Evolutionary conservation across 2,797 vertebrate genomes (phyloP).

Genomic region (Neomorphus geoffroyi): DNA sequence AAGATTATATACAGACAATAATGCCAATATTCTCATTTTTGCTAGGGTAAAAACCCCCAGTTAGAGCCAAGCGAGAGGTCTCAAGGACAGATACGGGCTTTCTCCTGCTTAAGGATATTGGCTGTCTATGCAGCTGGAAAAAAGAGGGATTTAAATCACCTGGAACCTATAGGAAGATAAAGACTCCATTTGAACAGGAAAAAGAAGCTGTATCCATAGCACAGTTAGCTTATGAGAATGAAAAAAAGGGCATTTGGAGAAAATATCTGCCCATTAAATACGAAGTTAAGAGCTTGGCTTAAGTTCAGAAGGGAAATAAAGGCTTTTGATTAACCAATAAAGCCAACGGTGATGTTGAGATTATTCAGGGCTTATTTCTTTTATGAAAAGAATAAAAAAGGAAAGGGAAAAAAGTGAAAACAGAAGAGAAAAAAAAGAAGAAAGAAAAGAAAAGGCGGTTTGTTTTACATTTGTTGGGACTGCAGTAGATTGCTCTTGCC

Average conservation of each 20-base stretch:
- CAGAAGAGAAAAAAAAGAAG: not conserved
- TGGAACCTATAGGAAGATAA: slow-evolving; percentile 54
- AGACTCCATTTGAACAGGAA: slow-evolving; percentile 36
- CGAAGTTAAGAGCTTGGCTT: slow-evolving; percentile 61
- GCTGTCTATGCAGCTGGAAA: slow-evolving; percentile 1
- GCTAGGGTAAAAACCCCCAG: not conserved
- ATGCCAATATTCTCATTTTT: not conserved
- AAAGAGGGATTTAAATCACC: slow-evolving; percentile 35
- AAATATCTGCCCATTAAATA: slow-evolving; percentile 62
- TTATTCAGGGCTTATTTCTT: slow-evolving; percentile 48
- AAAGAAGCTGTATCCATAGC: slow-evolving; percentile 56
- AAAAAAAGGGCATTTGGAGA: slow-evolving; percentile 42
- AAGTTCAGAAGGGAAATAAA: slow-evolving; percentile 41
- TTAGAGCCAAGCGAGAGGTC: not conserved
- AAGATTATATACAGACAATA: not conserved
- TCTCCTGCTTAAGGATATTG: not conserved
- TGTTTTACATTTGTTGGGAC: slow-evolving; percentile 16
- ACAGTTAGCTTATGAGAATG: slow-evolving; percentile 45
- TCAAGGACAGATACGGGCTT: not conserved
- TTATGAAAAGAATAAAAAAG: not conserved
- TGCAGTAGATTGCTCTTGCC: slow-evolving; percentile 8
- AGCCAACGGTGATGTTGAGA: slow-evolving; percentile 45
- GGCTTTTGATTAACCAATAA: slow-evolving; percentile 61
- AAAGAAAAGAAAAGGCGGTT: not conserved
- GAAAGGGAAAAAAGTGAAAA: not conserved